phyloP scores from a whole-genome alignment of 2,113 vertebrate species.

The Azemiops feae region DNA sequence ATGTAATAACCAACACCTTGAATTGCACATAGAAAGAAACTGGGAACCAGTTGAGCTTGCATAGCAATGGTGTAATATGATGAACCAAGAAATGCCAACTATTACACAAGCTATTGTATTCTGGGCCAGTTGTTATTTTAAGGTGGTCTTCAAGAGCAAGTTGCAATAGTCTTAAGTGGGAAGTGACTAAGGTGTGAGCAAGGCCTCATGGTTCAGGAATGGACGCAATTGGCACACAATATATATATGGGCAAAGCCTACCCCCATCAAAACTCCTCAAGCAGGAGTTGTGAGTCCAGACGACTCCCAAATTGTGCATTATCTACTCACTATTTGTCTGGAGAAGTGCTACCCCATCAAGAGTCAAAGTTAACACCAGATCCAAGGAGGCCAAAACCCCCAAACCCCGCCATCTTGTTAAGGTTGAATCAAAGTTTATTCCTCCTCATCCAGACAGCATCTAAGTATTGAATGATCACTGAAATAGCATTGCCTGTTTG shows the following conservation, averaged over 20 bases:
- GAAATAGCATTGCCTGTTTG: not conserved
- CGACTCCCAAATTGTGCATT: not conserved
- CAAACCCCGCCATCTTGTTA: not conserved
- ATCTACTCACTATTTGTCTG: not conserved
- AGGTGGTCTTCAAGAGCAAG: not conserved
- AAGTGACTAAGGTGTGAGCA: not conserved
- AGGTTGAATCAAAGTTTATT: not conserved
- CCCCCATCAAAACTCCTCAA: not conserved
- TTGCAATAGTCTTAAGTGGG: not conserved
- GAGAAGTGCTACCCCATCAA: not conserved
- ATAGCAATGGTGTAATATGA: not conserved
- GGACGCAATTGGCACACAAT: too few relatives aligned
- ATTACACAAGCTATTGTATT: not conserved
- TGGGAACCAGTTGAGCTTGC: not conserved
- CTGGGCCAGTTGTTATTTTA: not conserved
- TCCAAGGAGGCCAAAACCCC: too few relatives aligned
- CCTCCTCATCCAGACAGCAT: not conserved
- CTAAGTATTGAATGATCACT: not conserved
- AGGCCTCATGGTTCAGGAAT: too few relatives aligned
- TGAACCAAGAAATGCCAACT: not conserved
- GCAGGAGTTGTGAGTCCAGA: not conserved
- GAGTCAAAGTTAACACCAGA: not conserved
- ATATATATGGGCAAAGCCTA: too few relatives aligned
- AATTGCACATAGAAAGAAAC: not conserved
- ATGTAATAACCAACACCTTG: not conserved